Base-by-base conservation (phyloP, 2,888 invertebrate genomes). In the Chrysolina oricalcia region DNA sequence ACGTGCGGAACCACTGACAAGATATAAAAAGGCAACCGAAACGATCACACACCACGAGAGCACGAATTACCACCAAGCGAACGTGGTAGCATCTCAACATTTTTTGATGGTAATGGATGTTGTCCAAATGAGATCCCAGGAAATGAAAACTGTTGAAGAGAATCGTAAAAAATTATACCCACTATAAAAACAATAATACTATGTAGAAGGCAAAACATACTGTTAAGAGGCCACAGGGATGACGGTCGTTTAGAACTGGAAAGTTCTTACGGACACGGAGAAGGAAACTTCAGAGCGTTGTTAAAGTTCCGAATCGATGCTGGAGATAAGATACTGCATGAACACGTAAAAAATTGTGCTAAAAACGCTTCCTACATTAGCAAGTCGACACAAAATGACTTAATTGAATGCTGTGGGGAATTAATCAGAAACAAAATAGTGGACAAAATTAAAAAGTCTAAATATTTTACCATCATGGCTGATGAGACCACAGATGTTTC, bases 401-500 rank as follows among this genome's bases (percentile, higher is more conserved):
- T 71, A 13, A 46, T 64, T 50, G 35, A 50, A 13, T 41, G 17
- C 27, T 65, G 65, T 35, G 62, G 59, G 40, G 56, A 66, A 40
- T n/a, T 53, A 3, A 67, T 72, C 56, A 46, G 46, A 19, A 8
- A 35, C 41, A 41, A 67, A 59, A 72, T 72, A 35, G 53, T 53
- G 6, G 13, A 40, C 19, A 56, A 53, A 41, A 48, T 72, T 15
- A 59, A 72, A 43, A 35, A 21, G 9, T 56, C 59, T 13, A 67
- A 67, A 62, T 67, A 59, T 62, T 73, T 43, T 21, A 63, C 40
- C 35, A 56, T 72, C 15, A 41, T 72, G 13, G 65, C 56, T n/a
- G 65, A 73, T 46, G 63, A 73, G 50, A 73, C 73, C 11, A 68
- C 67, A 27, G 73, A 73, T 73, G 50, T 73, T 10, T 65, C 67